A percentile compares a stretch with the other conserved stretches of the same genome.
These are phyloP conservation scores for Mnemiopsis leidyi DNA, from an alignment of 37 sponge, comb jelly and placozoan genomes.

Conservation along the genomic window DNA sequence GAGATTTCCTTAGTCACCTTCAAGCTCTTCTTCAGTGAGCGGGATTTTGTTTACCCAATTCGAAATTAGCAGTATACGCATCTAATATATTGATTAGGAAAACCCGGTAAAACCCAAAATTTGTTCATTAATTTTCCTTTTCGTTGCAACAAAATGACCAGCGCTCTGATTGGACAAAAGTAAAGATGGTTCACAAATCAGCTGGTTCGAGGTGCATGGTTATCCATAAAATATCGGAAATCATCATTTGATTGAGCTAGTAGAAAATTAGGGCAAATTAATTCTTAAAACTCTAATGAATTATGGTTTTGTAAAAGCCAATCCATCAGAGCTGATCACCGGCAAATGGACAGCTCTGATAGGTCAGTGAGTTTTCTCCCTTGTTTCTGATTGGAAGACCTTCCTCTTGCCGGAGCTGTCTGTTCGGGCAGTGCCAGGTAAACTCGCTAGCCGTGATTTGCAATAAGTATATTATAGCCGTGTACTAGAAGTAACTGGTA, in stretches of 20 bases:
- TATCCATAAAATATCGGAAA: neutral
- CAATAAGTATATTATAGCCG: neutral
- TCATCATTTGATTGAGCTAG: neutral
- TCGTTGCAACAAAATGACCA: neutral
- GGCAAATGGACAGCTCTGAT: neutral
- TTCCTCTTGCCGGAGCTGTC: neutral
- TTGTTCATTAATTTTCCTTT: slow-evolving; percentile 36
- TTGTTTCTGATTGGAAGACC: neutral
- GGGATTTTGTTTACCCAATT: neutral
- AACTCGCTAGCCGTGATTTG: neutral
- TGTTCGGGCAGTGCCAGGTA: neutral
- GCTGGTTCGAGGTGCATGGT: neutral
- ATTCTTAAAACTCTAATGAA: neutral
- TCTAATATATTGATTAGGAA: neutral
- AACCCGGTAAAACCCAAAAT: neutral
- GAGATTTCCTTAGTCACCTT: no score
- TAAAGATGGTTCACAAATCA: neutral
- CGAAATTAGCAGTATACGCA: neutral
- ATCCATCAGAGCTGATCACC: neutral
- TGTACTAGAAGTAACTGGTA: neutral
- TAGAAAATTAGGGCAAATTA: neutral
- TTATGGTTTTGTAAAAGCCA: neutral
- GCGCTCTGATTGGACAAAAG: neutral
- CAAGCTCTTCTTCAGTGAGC: neutral
- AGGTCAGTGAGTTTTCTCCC: neutral